Base-by-base conservation (phyloP, 2,797 vertebrate genomes). In the Sphenopsis melanotis region DNA sequence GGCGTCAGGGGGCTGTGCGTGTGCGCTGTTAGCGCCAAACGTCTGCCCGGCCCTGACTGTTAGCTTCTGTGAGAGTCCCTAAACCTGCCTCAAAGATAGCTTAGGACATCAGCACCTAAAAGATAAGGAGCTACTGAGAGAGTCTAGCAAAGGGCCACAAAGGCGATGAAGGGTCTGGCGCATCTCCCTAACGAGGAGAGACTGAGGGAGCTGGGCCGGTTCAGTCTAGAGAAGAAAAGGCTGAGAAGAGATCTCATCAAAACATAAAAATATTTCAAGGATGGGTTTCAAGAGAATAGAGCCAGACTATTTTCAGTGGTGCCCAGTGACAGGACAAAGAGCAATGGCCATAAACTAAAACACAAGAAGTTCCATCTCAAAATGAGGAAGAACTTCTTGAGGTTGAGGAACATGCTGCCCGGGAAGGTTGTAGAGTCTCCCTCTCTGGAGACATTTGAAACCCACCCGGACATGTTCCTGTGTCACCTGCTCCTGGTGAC, bases 41-140 rank as follows among this genome's bases (percentile, higher is more conserved):
- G 3, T 1, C n/a, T 27, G 17, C 36, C 12, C 0, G 9, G 10
- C 34, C n/a, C 36, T 11, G 14, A 3, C 29, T 11, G 15, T 5
- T 1, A 4, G 6, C 26, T 39, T 3, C n/a, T 1, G 10, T 2
- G 20, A 11, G 10, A 4, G 15, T 6, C 42, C 2, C 39, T 12
- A 6, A 26, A 15, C 21, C 18, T 9, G 30, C 9, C 20, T 18
- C 36, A 10, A 4, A 50, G n/a, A 1, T 21, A 3, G 0, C 46
- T 8, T 13, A 2, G 36, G 16, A 26, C 39, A 9, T 8, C 41
- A 6, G 22, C 4, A 2, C 22, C 0, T 18, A 24, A 36, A 29
- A 9, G 19, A 29, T 4, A 15, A 36, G 22, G 70, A 37, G 49
- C 20, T n/a, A 6, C 42, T 42, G 42, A 29, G 0, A 42, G 23